Base-by-base conservation (phyloP, 2,888 invertebrate species). In the Anagyrus pseudococci region DNA sequence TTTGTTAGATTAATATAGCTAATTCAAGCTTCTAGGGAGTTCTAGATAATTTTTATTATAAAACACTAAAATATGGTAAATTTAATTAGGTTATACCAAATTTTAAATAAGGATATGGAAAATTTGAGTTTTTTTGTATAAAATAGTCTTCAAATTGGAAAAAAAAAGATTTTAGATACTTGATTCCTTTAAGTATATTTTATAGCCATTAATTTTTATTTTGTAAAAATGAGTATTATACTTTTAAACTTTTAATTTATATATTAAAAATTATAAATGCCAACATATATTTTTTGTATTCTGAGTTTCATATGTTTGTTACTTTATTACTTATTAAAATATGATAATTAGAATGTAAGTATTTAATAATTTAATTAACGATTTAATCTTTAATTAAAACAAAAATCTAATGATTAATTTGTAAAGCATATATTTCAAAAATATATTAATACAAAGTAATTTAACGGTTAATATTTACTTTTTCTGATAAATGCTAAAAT, bases 181-280 rank as follows among this genome's bases (percentile, higher is more conserved):
- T 56, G 56, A 62, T 54, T 64, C 64, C 58, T 62, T 67, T 64
- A 64, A 59, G 43, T 56, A 43, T 64, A 64, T 58, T 64, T 60
- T 62, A 60, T 41, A 52, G 33, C 49, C n/a, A 59, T 60, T 64
- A 55, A 58, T 47, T 49, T 63, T 66, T 61, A 58, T 44, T 55
- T 50, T 57, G 20, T 67, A 64, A 61, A 22, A 26, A 56, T 64
- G 58, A 67, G 61, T 64, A 64, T 61, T 64, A 67, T 54, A 60
- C 22, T 63, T 77, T 71, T 74, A 73, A 75, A 71, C 69, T 70
- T 72, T 70, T 73, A 70, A 75, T 75, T 76, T 76, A 71, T 74
- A 75, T 70, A 74, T 74, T 72, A 72, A 72, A 70, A 68, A 55
- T 66, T 66, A 25, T 22, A 25, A 47, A 23, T 15, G 4, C 8